Evolutionary conservation across 2,113 vertebrate genomes (phyloP).

Genomic region (Oncorhynchus tshawytscha): DNA sequence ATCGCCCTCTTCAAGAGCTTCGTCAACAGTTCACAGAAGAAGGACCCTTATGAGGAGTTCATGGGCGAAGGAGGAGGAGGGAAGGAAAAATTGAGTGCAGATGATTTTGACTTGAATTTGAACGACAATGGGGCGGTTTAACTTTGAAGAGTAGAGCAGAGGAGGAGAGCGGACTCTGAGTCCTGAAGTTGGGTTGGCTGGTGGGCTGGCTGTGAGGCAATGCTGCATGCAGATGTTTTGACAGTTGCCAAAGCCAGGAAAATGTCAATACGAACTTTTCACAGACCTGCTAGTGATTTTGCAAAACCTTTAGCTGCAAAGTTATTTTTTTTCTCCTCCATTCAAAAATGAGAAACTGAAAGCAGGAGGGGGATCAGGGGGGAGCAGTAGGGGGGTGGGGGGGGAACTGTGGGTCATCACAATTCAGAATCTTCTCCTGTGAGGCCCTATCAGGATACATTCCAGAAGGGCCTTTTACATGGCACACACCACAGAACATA

Average conservation of each 20-base stretch:
- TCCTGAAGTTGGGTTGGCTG: not conserved
- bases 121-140: slow-evolving; percentile 70
- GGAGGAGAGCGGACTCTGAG: too few species aligned
- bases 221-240: slow-evolving; percentile 56
- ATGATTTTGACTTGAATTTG: slow-evolving; percentile 22
- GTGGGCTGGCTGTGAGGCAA: not conserved
- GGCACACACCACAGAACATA: slow-evolving; percentile 44
- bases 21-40: slow-evolving; percentile 77
- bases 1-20: slow-evolving; percentile 84
- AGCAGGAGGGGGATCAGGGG: slow-evolving; percentile 28
- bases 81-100: slow-evolving; percentile 74
- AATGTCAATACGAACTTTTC: slow-evolving; percentile 55
- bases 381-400: slow-evolving; percentile 12
- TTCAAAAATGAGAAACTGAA: slow-evolving; percentile 65
- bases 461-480: slow-evolving; percentile 58
- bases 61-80: slow-evolving; percentile 49
- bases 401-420: slow-evolving; percentile 69
- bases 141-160: slow-evolving; percentile 85
- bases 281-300: slow-evolving; percentile 63
- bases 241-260: slow-evolving; percentile 60
- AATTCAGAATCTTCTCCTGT: slow-evolving; percentile 68
- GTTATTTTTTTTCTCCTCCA: slow-evolving; percentile 34
- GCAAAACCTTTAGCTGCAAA: slow-evolving; percentile 11
- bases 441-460: slow-evolving; percentile 75
- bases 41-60: slow-evolving; percentile 83